A percentile compares a stretch with the other conserved stretches of the same genome.
Conservation (phyloP, 2,888 invertebrate genomes). For the Selenia dentaria region DNA sequence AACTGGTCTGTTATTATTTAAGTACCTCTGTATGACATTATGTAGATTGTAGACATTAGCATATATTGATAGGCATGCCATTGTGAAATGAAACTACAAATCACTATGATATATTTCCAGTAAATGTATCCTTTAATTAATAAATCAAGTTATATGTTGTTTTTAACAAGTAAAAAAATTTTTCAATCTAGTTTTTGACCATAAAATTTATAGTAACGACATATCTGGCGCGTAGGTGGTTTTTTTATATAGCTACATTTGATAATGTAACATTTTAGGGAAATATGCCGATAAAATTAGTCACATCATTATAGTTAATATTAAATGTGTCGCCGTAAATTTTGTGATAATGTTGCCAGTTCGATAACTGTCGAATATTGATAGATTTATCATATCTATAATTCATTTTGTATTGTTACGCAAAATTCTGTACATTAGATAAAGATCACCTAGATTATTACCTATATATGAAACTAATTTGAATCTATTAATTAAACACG, state of each 20-base stretch:
- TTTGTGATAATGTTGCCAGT: slow-evolving; percentile 15
- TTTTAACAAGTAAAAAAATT: slow-evolving; percentile 5
- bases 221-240: slow-evolving; percentile 30
- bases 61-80: slow-evolving; percentile 11
- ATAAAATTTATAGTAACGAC: slow-evolving; percentile 22
- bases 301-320: slow-evolving; percentile 15
- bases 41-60: slow-evolving; percentile 15
- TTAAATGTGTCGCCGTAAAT: slow-evolving; percentile 17
- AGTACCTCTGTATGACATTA: slow-evolving; percentile 9
- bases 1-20: not conserved
- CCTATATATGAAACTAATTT: no score
- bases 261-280: slow-evolving; percentile 25
- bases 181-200: slow-evolving; percentile 17
- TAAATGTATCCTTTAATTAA: slow-evolving; percentile 5
- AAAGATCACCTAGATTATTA: no score
- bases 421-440: no score
- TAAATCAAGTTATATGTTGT: slow-evolving; percentile 15
- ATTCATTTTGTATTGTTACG: no score
- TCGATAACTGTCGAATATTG: slow-evolving; percentile 13
- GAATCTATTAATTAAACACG: no score
- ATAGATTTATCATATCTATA: slow-evolving; percentile 12
- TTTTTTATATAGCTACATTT: slow-evolving; percentile 25
- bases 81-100: slow-evolving; percentile 6
- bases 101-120: slow-evolving; percentile 9
- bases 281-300: slow-evolving; percentile 26